phyloP scores from a whole-genome alignment of 2,888 invertebrate genomes.

The Pristionchus japonicus region DNA sequence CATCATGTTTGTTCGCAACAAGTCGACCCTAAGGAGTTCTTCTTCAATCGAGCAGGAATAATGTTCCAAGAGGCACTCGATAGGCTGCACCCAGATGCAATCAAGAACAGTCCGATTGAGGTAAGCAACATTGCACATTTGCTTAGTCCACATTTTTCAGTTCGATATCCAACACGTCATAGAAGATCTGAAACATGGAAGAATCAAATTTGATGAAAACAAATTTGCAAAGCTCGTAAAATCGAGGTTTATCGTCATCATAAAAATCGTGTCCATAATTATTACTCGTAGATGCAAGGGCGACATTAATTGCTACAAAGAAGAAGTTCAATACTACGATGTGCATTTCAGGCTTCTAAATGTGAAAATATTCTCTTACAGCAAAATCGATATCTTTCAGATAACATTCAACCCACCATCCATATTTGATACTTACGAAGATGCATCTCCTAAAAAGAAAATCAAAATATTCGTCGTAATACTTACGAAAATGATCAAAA shows the following conservation, averaged over 20 bases:
- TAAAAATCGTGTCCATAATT: background rate
- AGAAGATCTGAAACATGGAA: background rate
- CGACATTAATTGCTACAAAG: background rate
- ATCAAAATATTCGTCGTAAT: background rate
- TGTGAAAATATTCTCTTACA: background rate
- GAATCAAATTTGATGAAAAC: background rate
- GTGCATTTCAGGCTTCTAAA: no score
- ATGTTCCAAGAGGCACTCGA: background rate
- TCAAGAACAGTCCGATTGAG: background rate
- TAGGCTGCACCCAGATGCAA: background rate
- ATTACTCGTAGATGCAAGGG: background rate
- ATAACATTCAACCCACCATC: background rate
- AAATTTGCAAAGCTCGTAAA: background rate
- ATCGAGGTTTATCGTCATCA: background rate
- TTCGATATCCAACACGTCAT: background rate
- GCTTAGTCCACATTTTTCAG: background rate
- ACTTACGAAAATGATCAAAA: background rate
- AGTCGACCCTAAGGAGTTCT: background rate
- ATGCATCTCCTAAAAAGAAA: background rate
- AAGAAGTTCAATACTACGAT: background rate
- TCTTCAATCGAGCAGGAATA: background rate
- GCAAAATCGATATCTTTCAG: background rate
- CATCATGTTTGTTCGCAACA: constrained; percentile 10
- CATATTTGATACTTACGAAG: background rate
- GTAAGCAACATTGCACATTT: background rate